Conservation (phyloP, 2,888 invertebrate genomes). For the Pyrrhosoma nymphula region DNA sequence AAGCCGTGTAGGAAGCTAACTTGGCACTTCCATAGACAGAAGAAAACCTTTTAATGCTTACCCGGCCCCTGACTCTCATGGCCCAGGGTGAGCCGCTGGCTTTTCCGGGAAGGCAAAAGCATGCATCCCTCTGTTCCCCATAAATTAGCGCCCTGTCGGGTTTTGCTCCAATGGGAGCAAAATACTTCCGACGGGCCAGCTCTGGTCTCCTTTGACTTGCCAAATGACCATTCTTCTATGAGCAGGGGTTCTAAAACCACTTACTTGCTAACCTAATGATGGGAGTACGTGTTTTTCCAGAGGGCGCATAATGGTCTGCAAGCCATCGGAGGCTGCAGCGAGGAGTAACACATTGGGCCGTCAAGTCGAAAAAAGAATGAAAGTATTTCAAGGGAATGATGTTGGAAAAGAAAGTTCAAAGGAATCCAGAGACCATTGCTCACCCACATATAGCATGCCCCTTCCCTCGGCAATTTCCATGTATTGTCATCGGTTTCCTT, state of each 20-base stretch:
- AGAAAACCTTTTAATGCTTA: no score
- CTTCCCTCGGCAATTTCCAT: no score
- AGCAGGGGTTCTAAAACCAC: neutral
- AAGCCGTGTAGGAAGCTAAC: no score
- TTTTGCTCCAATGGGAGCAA: neutral
- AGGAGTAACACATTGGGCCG: neutral
- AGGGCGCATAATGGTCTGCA: no score
- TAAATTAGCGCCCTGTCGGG: neutral
- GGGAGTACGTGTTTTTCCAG: neutral
- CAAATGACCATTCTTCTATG: neutral
- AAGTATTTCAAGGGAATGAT: neutral
- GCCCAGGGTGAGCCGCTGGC: neutral
- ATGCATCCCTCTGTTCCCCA: neutral
- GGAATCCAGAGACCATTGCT: no score
- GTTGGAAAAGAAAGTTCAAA: no score
- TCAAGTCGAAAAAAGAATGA: neutral
- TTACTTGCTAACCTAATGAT: neutral
- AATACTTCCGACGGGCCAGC: neutral
- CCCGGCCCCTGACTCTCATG: no score
- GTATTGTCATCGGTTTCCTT: no score
- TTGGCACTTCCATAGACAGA: no score
- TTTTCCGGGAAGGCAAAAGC: neutral
- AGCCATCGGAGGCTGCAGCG: neutral
- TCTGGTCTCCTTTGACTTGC: neutral
- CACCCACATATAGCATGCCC: no score